Base-by-base conservation (phyloP, 2,113 vertebrate species). In the Dendrocopos noguchii region DNA sequence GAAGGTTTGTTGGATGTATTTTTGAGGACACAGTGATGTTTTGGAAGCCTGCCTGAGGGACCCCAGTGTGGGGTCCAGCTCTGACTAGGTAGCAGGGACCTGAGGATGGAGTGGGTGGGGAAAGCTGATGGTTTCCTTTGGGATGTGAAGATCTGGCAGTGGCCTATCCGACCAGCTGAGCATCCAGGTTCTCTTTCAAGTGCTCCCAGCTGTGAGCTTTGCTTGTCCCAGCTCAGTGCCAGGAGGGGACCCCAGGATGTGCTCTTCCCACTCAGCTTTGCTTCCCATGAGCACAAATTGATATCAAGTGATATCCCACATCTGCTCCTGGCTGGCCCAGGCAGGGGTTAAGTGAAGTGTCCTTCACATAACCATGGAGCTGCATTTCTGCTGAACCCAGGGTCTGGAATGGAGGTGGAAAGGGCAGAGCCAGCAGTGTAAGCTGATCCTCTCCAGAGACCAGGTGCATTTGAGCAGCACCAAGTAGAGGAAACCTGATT, bases 401-500 rank as follows among this genome's bases (percentile, higher is more conserved):
- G 75, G 76, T 72, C 83, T 0, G 2, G 52, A 64, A 88, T 12
- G 0, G 47, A 93, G 82, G 56, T 85, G 83, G 92, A 71, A 90
- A 91, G 83, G 88, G 82, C 88, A 83, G 33, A 90, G 89, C 44
- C 86, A 68, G 83, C 85, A 82, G 20, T 15, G 93, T 76, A 91
- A 94, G 66, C 12, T 59, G 96, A 95, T 94, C 72, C 82, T 82
- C 91, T 91, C 91, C 1, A 1, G 93, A 12, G 93, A 90, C 10
- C 76, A 75, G 61, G 53, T 50, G 84, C 84, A 64, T 75, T 77
- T 65, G 36, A 94, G 91, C 81, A 59, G 87, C 57, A 31, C 3
- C 7, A 87, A 87, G 67, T 2, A 53, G 76, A 78, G 87, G 95
- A 92, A 96, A 96, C 57, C 24, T 60, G 82, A 96, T 31, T 82